Evolutionary conservation across 2,797 vertebrate genomes (phyloP).

Genomic region (Otus scops): DNA sequence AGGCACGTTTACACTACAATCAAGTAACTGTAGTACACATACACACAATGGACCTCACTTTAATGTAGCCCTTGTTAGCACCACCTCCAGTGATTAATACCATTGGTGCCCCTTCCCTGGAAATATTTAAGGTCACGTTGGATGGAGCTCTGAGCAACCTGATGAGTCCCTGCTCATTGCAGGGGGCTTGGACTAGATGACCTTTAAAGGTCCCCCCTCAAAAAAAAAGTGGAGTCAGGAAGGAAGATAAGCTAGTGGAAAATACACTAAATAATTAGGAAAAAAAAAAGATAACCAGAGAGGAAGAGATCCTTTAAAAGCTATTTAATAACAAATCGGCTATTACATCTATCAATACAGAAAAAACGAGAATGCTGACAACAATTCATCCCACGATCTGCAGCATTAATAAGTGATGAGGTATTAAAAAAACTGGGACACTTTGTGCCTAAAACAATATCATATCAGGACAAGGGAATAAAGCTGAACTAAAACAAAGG

Average conservation of each 20-base stretch:
- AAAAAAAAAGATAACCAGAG: constrained; percentile 1
- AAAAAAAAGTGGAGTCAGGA: background rate
- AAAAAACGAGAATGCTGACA: constrained; percentile 62
- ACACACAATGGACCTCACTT: background rate
- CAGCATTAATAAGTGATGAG: constrained; percentile 75
- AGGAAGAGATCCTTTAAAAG: constrained; percentile 43
- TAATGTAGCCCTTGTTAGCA: background rate
- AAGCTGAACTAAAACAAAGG: constrained; percentile 66
- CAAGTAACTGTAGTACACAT: background rate
- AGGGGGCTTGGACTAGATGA: too few relatives aligned
- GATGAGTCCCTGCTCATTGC: too few relatives aligned
- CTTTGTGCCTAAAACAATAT: constrained; percentile 56
- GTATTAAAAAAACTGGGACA: constrained; percentile 55
- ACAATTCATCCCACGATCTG: constrained; percentile 58
- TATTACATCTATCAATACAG: constrained; percentile 67
- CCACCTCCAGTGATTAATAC: background rate
- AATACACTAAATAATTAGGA: constrained; percentile 3
- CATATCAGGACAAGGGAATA: constrained; percentile 57
- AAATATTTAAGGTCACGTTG: too few relatives aligned
- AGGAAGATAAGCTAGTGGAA: constrained; percentile 20
- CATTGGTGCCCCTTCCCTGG: too few relatives aligned
- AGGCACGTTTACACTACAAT: rapidly evolving
- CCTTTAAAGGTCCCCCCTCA: too few relatives aligned
- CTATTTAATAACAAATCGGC: constrained; percentile 59
- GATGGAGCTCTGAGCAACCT: too few relatives aligned